A percentile compares a stretch with the other conserved stretches of the same genome.
These are phyloP conservation scores for Nomada ruficornis DNA, from an alignment of 2,888 invertebrate genomes.

Conservation along the genomic window DNA sequence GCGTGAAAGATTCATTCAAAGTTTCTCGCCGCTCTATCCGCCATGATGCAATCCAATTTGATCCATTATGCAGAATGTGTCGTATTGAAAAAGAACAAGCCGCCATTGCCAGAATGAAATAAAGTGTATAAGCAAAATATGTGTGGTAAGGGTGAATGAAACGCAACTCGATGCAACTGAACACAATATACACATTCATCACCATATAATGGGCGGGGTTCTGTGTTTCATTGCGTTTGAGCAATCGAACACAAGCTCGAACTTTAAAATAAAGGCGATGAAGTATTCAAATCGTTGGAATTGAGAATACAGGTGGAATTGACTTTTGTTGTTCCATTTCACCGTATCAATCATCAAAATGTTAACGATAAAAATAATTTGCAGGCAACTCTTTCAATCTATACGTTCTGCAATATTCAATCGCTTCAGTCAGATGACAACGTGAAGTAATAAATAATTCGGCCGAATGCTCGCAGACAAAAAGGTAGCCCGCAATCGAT, in stretches of 20 bases:
- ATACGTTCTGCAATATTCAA: neutral
- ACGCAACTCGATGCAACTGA: constrained; percentile 32
- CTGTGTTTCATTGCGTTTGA: constrained; percentile 44
- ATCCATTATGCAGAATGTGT: constrained; percentile 32
- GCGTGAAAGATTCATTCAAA: constrained; percentile 19
- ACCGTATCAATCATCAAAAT: constrained; percentile 28
- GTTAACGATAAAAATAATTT: constrained; percentile 17
- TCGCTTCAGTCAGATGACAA: neutral
- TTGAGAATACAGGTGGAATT: constrained; percentile 15
- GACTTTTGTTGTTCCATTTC: neutral
- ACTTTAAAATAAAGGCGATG: constrained; percentile 44
- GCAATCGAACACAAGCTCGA: constrained; percentile 23
- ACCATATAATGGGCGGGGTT: constrained; percentile 42
- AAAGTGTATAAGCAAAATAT: constrained; percentile 40
- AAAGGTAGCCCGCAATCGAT: too few relatives aligned
- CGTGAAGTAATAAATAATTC: too few relatives aligned
- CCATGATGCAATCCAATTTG: constrained; percentile 30
- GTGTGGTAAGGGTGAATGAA: constrained; percentile 15
- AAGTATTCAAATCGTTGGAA: constrained; percentile 25
- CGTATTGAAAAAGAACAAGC: constrained; percentile 40
- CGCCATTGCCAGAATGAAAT: constrained; percentile 29
- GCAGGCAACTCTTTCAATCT: constrained; percentile 1
- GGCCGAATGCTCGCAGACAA: neutral
- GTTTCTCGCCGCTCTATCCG: constrained; percentile 13
- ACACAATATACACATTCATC: constrained; percentile 42